These are phyloP conservation scores for Darevskia mixta DNA, from an alignment of 2,797 vertebrate species.

Conservation along the genomic window DNA sequence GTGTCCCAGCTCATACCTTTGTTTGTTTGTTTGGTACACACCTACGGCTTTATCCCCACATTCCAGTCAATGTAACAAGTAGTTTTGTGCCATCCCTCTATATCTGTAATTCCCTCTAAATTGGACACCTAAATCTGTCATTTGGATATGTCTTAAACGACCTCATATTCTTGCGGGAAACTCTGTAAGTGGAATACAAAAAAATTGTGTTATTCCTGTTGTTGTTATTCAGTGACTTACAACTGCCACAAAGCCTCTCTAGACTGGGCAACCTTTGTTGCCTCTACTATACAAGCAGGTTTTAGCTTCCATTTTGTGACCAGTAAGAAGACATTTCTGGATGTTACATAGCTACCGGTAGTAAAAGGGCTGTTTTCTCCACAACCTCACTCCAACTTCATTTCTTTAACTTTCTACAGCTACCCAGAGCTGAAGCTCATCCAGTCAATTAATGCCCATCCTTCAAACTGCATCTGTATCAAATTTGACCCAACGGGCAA, in stretches of 20 bases:
- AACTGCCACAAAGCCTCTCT: not conserved
- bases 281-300: not conserved
- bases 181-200: not conserved
- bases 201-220: not conserved
- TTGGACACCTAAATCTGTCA: not conserved
- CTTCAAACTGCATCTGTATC: slow-evolving; percentile 99
- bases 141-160: not conserved
- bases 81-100: not conserved
- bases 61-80: not conserved
- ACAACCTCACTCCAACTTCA: slow-evolving; percentile 12
- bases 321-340: not conserved
- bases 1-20: not conserved
- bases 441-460: slow-evolving; percentile 98
- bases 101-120: too few relatives aligned
- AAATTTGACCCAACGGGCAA: slow-evolving; percentile 97
- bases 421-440: slow-evolving; percentile 97
- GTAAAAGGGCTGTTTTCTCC: not conserved
- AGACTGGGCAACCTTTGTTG: not conserved
- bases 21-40: not conserved
- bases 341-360: not conserved
- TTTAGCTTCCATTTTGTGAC: not conserved
- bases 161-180: not conserved
- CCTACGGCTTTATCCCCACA: not conserved
- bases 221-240: not conserved
- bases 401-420: slow-evolving; percentile 75